These are phyloP conservation scores for Stichopus horrens DNA, from an alignment of 53 echinoderm and acorn worm genomes.

Conservation along the genomic window DNA sequence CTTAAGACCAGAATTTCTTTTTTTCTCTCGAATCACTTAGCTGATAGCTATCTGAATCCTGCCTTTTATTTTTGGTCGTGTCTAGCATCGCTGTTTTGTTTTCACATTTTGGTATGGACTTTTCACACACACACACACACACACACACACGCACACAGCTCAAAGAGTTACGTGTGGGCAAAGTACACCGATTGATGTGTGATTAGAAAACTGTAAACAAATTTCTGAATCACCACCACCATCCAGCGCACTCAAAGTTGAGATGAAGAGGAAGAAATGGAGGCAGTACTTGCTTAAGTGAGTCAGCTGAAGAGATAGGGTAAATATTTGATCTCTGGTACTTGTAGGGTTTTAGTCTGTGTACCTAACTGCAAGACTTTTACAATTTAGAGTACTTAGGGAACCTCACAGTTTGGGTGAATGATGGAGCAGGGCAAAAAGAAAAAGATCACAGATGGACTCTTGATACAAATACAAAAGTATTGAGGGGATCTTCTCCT, in stretches of 20 bases:
- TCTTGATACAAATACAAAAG: too few species aligned
- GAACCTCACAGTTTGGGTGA: too few species aligned
- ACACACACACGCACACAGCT: neutral
- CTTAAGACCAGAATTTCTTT: too few species aligned
- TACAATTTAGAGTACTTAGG: too few species aligned
- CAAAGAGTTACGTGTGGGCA: neutral
- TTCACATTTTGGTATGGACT: too few species aligned
- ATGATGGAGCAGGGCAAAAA: too few species aligned
- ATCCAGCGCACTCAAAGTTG: too few species aligned
- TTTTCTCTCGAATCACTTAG: neutral
- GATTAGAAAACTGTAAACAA: conserved; percentile 31
- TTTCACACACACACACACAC: too few species aligned
- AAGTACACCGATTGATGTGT: conserved; percentile 28
- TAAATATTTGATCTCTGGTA: conserved; percentile 20
- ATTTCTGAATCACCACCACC: neutral
- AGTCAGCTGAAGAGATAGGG: neutral
- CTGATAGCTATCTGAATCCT: neutral
- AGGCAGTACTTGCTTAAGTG: neutral
- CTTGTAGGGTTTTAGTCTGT: conserved; percentile 40
- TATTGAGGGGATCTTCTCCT: too few species aligned
- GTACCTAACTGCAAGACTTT: conserved; percentile 11
- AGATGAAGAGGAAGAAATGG: too few species aligned
- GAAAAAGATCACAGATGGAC: too few species aligned
- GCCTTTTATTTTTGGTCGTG: neutral
- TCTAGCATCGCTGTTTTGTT: too few species aligned